phyloP scores from a whole-genome alignment of 2,888 invertebrate species.

The Fissipunctia ypsillon region DNA sequence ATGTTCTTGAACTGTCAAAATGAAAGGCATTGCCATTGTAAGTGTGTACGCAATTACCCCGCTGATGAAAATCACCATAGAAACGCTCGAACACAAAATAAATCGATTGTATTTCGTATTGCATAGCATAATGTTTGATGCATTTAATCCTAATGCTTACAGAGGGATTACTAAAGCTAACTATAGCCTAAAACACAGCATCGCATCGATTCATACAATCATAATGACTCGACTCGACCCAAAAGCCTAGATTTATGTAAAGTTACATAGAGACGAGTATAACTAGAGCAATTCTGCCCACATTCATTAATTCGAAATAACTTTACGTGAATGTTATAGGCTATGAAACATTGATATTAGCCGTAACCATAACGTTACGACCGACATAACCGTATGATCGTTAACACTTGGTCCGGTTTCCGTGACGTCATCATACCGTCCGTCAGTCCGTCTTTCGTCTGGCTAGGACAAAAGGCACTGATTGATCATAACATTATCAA shows the following conservation, averaged over 20 bases:
- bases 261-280: constrained; percentile 10
- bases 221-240: constrained; percentile 6
- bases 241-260: constrained; percentile 25
- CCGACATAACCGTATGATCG: constrained; percentile 52
- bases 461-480: constrained; percentile 69
- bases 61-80: neutral
- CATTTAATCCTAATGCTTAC: constrained; percentile 7
- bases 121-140: neutral
- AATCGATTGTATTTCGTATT: constrained; percentile 4
- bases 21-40: neutral
- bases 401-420: constrained; percentile 55
- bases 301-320: constrained; percentile 60
- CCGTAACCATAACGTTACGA: constrained; percentile 55
- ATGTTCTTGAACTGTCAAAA: neutral
- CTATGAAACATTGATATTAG: constrained; percentile 59
- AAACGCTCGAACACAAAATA: neutral
- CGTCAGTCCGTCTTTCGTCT: constrained; percentile 1
- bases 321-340: constrained; percentile 61
- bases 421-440: constrained; percentile 25
- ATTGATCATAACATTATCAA: constrained; percentile 73
- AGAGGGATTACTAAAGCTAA: neutral
- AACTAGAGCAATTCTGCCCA: constrained; percentile 28
- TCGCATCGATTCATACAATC: constrained; percentile 23
- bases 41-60: neutral
- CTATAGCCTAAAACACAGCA: constrained; percentile 16